Evolutionary conservation across 2,113 vertebrate species (phyloP), one percentile per base, ranked within the genome.

Genomic region (Nannospalax galili): DNA sequence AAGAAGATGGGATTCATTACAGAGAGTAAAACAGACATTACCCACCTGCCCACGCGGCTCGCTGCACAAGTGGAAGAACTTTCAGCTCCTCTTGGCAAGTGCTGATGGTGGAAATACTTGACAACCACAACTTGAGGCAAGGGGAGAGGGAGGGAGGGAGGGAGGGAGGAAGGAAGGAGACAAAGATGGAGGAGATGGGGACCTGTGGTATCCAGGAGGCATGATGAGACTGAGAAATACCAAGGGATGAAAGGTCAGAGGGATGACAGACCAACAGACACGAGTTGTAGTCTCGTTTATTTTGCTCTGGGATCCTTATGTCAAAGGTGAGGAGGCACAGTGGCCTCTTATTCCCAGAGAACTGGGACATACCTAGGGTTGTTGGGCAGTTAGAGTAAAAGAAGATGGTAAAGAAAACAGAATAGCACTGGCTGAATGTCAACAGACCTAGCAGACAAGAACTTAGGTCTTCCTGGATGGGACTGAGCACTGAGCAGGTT

Each of bases 1-100:
- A 87, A 85, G 92, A 96, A 96, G 97, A 91, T 95, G 90, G 96
- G 96, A 97, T 97, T 98, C 97, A 94, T 97, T 96, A 95, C 24
- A 42, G 93, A 67, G 90, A 97, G 97, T 96, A 97, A 94, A 97
- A 96, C 93, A 94, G 97, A 92, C 90, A 95, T 97, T 77, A 87
- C 93, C 91, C 93, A 92, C 88, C 22, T 95, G 77, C 80, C 72
- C 62, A 15, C 7, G 7, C 40, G 3, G 77, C 97, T 85, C 40
- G 52, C 90, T 67, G 90, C 77, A 75, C 95, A 97, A 96, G 97
- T 97, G 96, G 96, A 72, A 91, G 92, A 96, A 96, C 93, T 96
- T 97, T 15, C 73, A 78, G 14, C 72, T 32, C 88, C 69, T 24
- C 77, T 96, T 28, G 7, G 82, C 91, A 17, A 97, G 92, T 74